Percentiles rank a stretch among this genome's conserved stretches.
These are phyloP conservation scores for Apoda limacodes DNA, from an alignment of 2,888 invertebrate genomes.

Conservation along the genomic window DNA sequence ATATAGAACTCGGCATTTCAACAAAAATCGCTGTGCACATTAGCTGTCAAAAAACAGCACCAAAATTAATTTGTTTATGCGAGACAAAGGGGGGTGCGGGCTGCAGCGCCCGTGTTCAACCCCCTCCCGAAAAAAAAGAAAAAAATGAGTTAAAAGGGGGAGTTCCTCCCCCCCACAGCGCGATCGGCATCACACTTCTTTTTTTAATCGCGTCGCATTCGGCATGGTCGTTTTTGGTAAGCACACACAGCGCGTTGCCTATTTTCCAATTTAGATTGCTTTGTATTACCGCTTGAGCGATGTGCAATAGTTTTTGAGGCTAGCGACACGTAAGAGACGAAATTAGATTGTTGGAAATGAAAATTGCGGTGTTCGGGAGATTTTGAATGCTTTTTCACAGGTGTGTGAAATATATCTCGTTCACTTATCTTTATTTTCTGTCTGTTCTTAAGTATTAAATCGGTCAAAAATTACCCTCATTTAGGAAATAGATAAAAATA, in stretches of 20 bases:
- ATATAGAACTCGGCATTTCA: no score
- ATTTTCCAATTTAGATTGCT: constrained; percentile 71
- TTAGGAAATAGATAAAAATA: no score
- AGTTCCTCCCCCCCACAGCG: constrained; percentile 52
- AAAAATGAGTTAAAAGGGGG: constrained; percentile 43
- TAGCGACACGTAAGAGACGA: constrained; percentile 56
- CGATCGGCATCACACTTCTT: constrained; percentile 69
- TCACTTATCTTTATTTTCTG: no score
- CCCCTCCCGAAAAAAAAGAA: constrained; percentile 61
- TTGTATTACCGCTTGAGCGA: constrained; percentile 68
- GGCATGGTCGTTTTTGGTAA: constrained; percentile 66
- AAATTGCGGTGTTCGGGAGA: no score
- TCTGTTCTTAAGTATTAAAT: no score
- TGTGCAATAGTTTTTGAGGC: constrained; percentile 67
- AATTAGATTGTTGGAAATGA: no score
- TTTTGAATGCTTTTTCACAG: no score
- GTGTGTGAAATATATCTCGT: no score
- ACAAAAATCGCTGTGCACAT: constrained; percentile 58
- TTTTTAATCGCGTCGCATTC: constrained; percentile 70
- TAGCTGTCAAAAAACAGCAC: constrained; percentile 64
- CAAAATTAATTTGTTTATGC: constrained; percentile 71
- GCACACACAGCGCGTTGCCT: constrained; percentile 69
- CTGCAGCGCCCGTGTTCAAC: constrained; percentile 64
- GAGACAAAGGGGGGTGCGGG: constrained; percentile 68
- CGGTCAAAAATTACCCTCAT: no score